Conservation (phyloP, 53 echinoderm and acorn worm species). For the Henricia sp. region DNA sequence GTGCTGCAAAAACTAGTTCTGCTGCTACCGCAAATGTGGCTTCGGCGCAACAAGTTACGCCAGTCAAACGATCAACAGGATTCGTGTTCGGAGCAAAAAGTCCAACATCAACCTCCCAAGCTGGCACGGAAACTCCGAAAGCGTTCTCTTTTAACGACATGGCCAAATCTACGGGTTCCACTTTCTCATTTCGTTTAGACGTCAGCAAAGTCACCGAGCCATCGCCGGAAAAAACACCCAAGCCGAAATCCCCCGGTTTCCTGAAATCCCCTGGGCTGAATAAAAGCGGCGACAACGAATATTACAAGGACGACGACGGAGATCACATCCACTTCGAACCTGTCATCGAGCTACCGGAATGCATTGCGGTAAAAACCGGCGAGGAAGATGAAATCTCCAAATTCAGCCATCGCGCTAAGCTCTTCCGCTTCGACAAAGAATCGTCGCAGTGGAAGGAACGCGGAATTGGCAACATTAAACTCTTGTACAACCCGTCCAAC, state of each 20-base stretch:
- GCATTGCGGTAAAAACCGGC: slow-evolving; percentile 70
- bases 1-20: neutral
- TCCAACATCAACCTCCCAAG: neutral
- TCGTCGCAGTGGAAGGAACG: slow-evolving; percentile 91
- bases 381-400: slow-evolving; percentile 85
- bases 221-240: slow-evolving; percentile 17
- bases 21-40: neutral
- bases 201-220: slow-evolving; percentile 21
- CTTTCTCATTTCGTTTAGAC: slow-evolving; percentile 50
- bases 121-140: neutral
- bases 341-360: slow-evolving; percentile 75
- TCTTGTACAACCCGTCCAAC: slow-evolving; percentile 67
- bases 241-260: slow-evolving; percentile 52
- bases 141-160: slow-evolving; percentile 44
- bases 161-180: slow-evolving; percentile 41
- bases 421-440: slow-evolving; percentile 80
- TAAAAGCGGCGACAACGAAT: slow-evolving; percentile 59
- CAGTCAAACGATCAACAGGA: slow-evolving; percentile 10
- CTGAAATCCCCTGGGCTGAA: slow-evolving; percentile 68
- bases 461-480: slow-evolving; percentile 91
- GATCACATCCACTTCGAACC: slow-evolving; percentile 96
- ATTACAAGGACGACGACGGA: slow-evolving; percentile 67
- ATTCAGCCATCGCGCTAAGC: slow-evolving; percentile 88
- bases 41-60: neutral
- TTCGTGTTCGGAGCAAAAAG: slow-evolving; percentile 1